These are phyloP conservation scores for Acrocephalus scirpaceus DNA, from an alignment of 2,797 vertebrate species.

Conservation along the genomic window DNA sequence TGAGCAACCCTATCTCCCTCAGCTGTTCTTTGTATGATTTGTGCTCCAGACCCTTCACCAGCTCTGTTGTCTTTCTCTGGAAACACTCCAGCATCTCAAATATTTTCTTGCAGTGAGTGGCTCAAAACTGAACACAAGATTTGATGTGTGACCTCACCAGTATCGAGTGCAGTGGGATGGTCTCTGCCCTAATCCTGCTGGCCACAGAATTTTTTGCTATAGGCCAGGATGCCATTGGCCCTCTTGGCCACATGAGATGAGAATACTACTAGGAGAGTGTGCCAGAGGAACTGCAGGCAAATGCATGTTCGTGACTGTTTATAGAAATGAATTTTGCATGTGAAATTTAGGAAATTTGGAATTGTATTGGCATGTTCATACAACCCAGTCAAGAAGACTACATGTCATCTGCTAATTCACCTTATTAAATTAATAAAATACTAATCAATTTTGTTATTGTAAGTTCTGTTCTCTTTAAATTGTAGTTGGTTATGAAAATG, in stretches of 20 bases:
- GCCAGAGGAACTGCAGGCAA: background rate
- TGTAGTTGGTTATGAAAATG: background rate
- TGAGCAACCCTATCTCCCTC: background rate
- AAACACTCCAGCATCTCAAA: background rate
- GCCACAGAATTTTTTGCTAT: background rate
- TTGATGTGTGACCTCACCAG: background rate
- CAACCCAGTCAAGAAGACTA: background rate
- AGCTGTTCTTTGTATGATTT: background rate
- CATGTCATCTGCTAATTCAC: background rate
- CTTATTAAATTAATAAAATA: background rate
- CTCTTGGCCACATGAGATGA: background rate
- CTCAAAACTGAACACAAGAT: background rate
- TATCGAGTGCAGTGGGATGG: accelerated
- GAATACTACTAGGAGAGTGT: background rate
- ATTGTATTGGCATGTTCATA: background rate
- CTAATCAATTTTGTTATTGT: background rate
- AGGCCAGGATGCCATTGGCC: background rate
- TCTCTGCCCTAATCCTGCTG: background rate
- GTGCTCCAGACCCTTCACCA: background rate
- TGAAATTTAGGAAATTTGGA: background rate
- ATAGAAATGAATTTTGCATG: background rate
- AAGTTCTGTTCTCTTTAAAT: background rate
- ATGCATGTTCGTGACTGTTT: background rate
- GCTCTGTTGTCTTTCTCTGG: background rate
- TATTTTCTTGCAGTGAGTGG: background rate